Percentiles rank a stretch among this genome's conserved stretches.
phyloP scores from a whole-genome alignment of 1,140 invertebrate species.

The Aleiodes sp. region DNA sequence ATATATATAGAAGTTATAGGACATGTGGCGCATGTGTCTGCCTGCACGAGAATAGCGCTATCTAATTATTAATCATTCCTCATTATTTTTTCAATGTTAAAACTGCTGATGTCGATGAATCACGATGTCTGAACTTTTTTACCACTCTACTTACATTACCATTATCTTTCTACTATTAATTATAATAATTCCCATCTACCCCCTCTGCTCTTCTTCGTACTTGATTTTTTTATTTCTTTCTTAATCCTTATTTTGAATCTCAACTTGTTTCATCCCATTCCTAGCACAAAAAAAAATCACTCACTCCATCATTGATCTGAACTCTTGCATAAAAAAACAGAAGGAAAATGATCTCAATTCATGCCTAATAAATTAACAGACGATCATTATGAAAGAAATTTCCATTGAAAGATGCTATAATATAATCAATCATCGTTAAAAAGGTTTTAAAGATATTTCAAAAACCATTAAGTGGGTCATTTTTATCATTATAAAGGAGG shows the following conservation, averaged over 20 bases:
- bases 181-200: neutral
- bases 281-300: neutral
- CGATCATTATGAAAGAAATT: no score
- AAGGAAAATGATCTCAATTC: no score
- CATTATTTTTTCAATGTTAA: neutral
- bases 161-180: conserved; percentile 1
- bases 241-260: neutral
- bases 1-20: neutral
- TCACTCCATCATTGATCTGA: no score
- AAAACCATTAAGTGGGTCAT: no score
- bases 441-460: no score
- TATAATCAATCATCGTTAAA: no score
- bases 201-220: neutral
- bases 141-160: neutral
- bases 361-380: no score
- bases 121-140: conserved; percentile 14
- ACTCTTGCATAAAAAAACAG: no score
- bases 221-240: conserved; percentile 19
- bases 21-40: conserved; percentile 21
- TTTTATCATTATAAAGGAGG: no score
- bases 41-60: conserved; percentile 26
- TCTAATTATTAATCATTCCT: conserved; percentile 19
- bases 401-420: no score
- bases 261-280: no score
- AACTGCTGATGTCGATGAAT: conserved; percentile 27